phyloP scores from a whole-genome alignment of 1,140 invertebrate genomes.

The Thalassaphorura encarpata region DNA sequence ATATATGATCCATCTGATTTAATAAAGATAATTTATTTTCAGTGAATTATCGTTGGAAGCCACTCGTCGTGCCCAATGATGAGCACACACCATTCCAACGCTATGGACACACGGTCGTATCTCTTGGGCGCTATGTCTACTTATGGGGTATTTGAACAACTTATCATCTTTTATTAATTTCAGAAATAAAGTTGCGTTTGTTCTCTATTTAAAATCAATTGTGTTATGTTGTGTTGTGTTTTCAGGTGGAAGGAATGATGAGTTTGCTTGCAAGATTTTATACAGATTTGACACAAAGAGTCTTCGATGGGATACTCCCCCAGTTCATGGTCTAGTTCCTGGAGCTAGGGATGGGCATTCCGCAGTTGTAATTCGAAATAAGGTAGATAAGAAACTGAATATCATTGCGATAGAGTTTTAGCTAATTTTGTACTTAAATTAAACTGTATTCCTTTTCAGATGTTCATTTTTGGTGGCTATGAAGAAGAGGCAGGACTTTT shows the following conservation, averaged over 20 bases:
- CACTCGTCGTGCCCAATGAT: constrained; percentile 35
- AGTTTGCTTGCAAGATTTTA: constrained; percentile 61
- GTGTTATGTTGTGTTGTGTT: neutral
- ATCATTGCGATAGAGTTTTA: too few species aligned
- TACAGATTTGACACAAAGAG: constrained; percentile 53
- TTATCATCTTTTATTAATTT: neutral
- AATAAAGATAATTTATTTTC: constrained; percentile 4
- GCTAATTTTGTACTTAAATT: too few species aligned
- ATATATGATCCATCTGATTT: neutral
- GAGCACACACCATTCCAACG: constrained; percentile 46
- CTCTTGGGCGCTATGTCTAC: constrained; percentile 62
- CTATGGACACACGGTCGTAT: constrained; percentile 81
- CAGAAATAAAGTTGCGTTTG: neutral
- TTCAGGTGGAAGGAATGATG: constrained; percentile 72
- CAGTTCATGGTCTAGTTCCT: constrained; percentile 55
- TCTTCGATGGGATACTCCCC: constrained; percentile 55
- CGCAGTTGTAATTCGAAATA: constrained; percentile 65
- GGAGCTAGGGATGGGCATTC: constrained; percentile 79
- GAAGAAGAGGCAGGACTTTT: constrained; percentile 66
- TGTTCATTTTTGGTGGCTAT: constrained; percentile 84
- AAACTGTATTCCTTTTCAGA: too few species aligned
- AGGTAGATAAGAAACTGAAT: too few species aligned
- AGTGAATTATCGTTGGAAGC: constrained; percentile 44
- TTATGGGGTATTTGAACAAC: constrained; percentile 82
- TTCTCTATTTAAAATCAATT: neutral